Base-by-base conservation (phyloP, 1,140 invertebrate genomes). In the Orchestia grillus region DNA sequence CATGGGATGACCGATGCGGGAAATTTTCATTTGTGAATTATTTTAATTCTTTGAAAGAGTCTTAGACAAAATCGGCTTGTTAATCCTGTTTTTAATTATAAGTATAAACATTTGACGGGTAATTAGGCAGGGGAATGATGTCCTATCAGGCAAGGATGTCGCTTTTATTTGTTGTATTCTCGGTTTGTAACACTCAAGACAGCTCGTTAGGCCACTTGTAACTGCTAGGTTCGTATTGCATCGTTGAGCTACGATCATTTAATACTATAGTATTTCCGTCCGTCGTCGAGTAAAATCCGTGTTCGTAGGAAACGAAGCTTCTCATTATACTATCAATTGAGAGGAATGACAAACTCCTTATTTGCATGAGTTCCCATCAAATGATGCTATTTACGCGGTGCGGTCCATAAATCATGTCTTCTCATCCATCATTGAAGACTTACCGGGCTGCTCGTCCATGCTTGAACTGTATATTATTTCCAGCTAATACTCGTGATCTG, bases 391-490 rank as follows among this genome's bases (percentile, higher is more conserved):
- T 90, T 90, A 77, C 62, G 88, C 6, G 36, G 88, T 15, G 88
- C 88, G 88, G 16, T 90, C 88, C 88, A 90, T 90, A 90, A 90
- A 90, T 90, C 88, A 90, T 90, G 88, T 90, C n/a, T 44, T 41
- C 88, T 8, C 88, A 90, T 90, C 88, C 41, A 90, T 90, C 88
- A 44, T 44, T 77, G 62, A 77, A 28, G 62, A 36, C 62, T 36
- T 23, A 28, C 62, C 1, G 15, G 62, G 62, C 62, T 77, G 62
- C 62, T 77, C 62, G 62, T 77, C 62, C 62, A 77, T 23, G 15
- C 62, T 53, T 53, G 47, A 53, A 19, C 19, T 53, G 47, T 53
- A 8, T 53, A 77, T 77, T 36, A 77, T 28, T 23, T 36, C 62
- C 15, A 77, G 62, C 62, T 77, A 77, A 77, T 77, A 23, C 62